Base-by-base conservation (phyloP, 64 coral and sea anemone genomes). In the Catalaphyllia jardinei region DNA sequence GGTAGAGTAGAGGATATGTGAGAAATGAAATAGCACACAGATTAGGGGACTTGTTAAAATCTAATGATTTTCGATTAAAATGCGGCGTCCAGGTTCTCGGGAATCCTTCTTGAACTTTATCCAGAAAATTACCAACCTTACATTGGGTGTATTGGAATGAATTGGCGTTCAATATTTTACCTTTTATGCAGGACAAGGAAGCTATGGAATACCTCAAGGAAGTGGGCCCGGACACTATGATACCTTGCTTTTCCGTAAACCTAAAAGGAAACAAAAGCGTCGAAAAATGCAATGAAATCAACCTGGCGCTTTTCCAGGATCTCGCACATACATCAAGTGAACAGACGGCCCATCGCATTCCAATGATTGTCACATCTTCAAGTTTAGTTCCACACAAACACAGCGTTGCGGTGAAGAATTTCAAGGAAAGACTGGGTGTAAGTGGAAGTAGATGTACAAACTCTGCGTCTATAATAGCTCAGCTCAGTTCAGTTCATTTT, bases 281-380 rank as follows among this genome's bases (percentile, higher is more conserved):
- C 33, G 88, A 77, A 15, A 17, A 79, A 20, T 92, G 90, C 67
- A 96, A 96, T 75, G 75, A 71, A 38, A 92, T 96, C 54, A 90
- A 88, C 60, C 42, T 77, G 29, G 79, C 80, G 0, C 63, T 96
- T 2, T 89, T 89, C 29, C 57, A 96, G 29, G 86, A 89, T 57
- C 82, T 96, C 16, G 64, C 73, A 17, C 89, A 91, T 57, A 73
- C 79, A 1, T 79, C 84, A 52, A 87, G 92, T 67, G 80, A 75
- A 49, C 69, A 92, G 22, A 88, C 79, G 2, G 86, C 94, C 13
- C 89, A 75, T 75, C 83, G 94, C n/a, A 71, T 88, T 38, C 94
- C 94, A 74, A 86, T 96, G 90, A 46, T 96, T 63, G 94, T 96
- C 16, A 96, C 94, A 18, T 71, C 94, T n/a, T 96, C 94, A 13